phyloP scores from a whole-genome alignment of 1,140 invertebrate species.

The Drosophila lacteicornis region DNA sequence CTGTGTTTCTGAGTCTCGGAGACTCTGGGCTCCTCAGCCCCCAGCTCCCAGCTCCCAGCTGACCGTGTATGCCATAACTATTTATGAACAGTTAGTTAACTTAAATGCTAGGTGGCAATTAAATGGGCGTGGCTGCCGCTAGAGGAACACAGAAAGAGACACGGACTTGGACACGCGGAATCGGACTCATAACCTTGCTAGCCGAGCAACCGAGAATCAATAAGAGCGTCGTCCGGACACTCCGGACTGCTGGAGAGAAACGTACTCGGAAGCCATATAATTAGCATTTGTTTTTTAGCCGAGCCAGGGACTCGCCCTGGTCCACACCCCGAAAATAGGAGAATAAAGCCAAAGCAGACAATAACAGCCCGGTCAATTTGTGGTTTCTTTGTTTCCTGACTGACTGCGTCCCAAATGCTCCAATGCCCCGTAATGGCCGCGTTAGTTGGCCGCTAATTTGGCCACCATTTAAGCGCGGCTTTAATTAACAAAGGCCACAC shows the following conservation, averaged over 20 bases:
- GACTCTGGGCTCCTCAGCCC: conserved; percentile 9
- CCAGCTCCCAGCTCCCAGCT: conserved; percentile 45
- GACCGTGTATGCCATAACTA: conserved; percentile 82
- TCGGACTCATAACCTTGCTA: conserved; percentile 56
- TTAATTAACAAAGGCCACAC: conserved; percentile 72
- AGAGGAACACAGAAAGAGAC: conserved; percentile 37
- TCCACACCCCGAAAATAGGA: conserved; percentile 71
- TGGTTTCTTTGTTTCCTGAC: conserved; percentile 67
- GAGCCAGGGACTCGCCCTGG: conserved; percentile 69
- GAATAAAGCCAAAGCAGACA: conserved; percentile 34
- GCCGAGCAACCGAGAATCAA: conserved; percentile 58
- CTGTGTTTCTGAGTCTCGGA: conserved; percentile 2
- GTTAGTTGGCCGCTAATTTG: conserved; percentile 69
- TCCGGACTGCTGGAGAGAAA: conserved; percentile 12
- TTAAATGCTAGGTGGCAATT: conserved; percentile 82
- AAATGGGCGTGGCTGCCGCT: conserved; percentile 71
- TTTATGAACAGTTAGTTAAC: conserved; percentile 84
- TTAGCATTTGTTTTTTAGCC: conserved; percentile 73
- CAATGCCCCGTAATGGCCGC: conserved; percentile 30
- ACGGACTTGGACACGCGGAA: conserved; percentile 16
- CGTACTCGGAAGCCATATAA: conserved; percentile 70
- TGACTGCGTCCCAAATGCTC: conserved; percentile 34
- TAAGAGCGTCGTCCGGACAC: conserved; percentile 38
- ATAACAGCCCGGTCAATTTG: conserved; percentile 60
- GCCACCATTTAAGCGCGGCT: conserved; percentile 42